A percentile compares a stretch with the other conserved stretches of the same genome.
Evolutionary conservation across 2,113 vertebrate species (phyloP).

Genomic region (Dromaius novaehollandiae): DNA sequence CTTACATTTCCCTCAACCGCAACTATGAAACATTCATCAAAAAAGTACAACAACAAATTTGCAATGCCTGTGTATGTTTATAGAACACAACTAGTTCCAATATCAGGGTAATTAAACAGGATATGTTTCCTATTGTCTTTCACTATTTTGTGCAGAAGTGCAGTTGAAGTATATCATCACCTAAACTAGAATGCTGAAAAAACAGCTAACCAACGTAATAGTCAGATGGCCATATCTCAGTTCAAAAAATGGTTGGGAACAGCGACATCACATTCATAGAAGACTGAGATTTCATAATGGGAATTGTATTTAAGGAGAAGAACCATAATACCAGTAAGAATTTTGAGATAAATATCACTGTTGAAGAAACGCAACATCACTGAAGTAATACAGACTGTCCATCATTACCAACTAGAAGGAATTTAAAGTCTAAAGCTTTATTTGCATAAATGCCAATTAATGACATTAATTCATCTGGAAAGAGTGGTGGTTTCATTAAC

Average conservation of each 20-base stretch:
- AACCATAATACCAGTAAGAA: neutral
- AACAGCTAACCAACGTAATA: neutral
- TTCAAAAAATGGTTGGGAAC: neutral
- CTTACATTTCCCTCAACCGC: rapidly evolving
- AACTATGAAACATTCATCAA: neutral
- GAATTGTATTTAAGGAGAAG: neutral
- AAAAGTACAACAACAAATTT: neutral
- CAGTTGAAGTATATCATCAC: neutral
- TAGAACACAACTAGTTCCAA: neutral
- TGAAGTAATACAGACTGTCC: neutral
- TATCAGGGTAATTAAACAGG: neutral
- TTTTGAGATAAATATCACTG: neutral
- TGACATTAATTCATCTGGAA: neutral
- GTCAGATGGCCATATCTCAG: neutral
- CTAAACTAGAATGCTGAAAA: neutral
- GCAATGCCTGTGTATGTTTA: neutral
- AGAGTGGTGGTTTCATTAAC: neutral
- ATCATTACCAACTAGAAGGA: neutral
- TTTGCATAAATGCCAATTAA: neutral
- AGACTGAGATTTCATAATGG: neutral
- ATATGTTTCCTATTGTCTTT: neutral
- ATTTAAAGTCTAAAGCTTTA: neutral
- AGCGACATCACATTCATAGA: neutral
- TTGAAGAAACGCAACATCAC: neutral
- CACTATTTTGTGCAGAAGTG: neutral